Percentiles rank a stretch among this genome's conserved stretches.
phyloP scores from a whole-genome alignment of 1,140 invertebrate species.

The Drosophila gunungcola region DNA sequence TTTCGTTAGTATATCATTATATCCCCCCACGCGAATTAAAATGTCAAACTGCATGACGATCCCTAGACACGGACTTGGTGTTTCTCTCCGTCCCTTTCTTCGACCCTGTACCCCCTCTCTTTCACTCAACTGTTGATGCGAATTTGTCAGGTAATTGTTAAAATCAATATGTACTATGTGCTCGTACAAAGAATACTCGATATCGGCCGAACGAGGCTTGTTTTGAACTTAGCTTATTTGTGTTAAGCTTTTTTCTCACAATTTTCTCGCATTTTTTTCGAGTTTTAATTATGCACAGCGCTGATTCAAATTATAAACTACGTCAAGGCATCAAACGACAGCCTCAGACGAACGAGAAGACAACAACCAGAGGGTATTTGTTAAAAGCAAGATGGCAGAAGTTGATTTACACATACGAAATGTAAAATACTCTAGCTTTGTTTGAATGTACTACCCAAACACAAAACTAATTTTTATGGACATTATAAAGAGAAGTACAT shows the following conservation, averaged over 20 bases:
- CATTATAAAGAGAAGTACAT: background rate
- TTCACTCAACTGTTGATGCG: conserved; percentile 32
- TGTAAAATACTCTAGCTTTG: conserved; percentile 29
- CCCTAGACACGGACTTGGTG: conserved; percentile 13
- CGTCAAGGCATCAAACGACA: conserved; percentile 38
- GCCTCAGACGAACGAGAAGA: conserved; percentile 9
- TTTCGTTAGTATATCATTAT: conserved; percentile 16
- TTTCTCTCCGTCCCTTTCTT: background rate
- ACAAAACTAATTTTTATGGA: background rate
- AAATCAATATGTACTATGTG: conserved; percentile 46
- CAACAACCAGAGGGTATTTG: conserved; percentile 28
- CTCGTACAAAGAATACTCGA: conserved; percentile 18
- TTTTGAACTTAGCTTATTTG: conserved; percentile 42
- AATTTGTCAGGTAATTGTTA: conserved; percentile 44
- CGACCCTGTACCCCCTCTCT: background rate
- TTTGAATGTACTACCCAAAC: background rate
- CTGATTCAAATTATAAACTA: conserved; percentile 43
- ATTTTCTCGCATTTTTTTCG: conserved; percentile 26
- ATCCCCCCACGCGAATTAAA: conserved; percentile 24
- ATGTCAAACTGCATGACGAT: conserved; percentile 42
- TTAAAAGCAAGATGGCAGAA: conserved; percentile 25
- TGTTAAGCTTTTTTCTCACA: conserved; percentile 20
- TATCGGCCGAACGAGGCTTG: conserved; percentile 36
- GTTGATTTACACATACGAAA: conserved; percentile 16
- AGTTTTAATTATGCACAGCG: conserved; percentile 30